Evolutionary conservation across 2,888 invertebrate species (phyloP).

Genomic region (Ophion slaviceki): DNA sequence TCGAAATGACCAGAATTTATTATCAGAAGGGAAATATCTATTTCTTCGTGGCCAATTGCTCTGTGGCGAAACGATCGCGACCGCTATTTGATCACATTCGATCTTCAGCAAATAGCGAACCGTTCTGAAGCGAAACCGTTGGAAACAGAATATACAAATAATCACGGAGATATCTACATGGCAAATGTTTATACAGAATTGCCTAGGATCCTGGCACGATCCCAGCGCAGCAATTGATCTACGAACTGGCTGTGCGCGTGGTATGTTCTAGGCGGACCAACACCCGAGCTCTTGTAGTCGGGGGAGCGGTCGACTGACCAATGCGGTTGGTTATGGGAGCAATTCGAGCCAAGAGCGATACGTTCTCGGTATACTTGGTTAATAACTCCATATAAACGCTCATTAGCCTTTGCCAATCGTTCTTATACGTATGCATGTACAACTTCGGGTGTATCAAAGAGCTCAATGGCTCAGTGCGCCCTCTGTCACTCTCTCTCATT

Average conservation of each 20-base stretch:
- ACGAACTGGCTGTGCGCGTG: not conserved
- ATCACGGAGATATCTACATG: not conserved
- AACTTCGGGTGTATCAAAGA: not conserved
- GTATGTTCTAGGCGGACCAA: conserved; percentile 53
- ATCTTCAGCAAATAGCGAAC: not conserved
- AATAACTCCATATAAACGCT: conserved; percentile 53
- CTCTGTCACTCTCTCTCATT: not conserved
- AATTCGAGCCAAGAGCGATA: conserved; percentile 2
- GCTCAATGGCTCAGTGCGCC: too few species aligned
- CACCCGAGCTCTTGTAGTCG: conserved; percentile 19
- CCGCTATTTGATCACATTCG: not conserved
- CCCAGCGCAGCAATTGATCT: conserved; percentile 46
- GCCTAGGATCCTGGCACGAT: conserved; percentile 32
- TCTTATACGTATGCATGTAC: not conserved
- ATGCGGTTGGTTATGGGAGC: conserved; percentile 9
- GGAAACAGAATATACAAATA: not conserved
- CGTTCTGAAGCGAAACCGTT: not conserved
- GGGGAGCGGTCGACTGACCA: conserved; percentile 45
- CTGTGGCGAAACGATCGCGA: not conserved
- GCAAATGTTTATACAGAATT: conserved; percentile 18
- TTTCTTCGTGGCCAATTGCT: not conserved
- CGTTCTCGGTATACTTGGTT: conserved; percentile 24
- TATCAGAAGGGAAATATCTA: not conserved
- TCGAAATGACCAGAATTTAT: not conserved
- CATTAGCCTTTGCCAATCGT: conserved; percentile 46